These are phyloP conservation scores for Lordiphosa stackelbergi DNA, from an alignment of 1,140 invertebrate species.

Conservation along the genomic window DNA sequence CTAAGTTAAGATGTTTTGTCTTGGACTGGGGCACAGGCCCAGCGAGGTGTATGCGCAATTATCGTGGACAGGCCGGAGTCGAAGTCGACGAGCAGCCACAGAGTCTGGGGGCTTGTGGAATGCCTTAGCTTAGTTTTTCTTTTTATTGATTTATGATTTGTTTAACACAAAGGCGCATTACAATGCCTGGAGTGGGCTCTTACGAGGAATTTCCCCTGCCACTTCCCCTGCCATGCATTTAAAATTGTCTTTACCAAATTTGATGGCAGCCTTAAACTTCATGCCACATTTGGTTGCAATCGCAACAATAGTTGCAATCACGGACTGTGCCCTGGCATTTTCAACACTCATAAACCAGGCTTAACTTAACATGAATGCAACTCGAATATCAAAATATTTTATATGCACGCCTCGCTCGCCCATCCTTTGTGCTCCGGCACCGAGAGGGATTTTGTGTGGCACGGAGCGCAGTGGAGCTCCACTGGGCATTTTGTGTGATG, in stretches of 20 bases:
- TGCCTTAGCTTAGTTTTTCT: slow-evolving; percentile 69
- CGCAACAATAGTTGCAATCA: slow-evolving; percentile 73
- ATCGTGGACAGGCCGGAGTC: slow-evolving; percentile 42
- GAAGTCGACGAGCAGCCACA: slow-evolving; percentile 5
- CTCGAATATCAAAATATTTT: slow-evolving; percentile 74
- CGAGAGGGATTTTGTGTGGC: slow-evolving; percentile 32
- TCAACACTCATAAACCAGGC: slow-evolving; percentile 73
- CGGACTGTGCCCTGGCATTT: slow-evolving; percentile 43
- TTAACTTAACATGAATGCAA: slow-evolving; percentile 73
- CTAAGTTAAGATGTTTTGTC: slow-evolving; percentile 76
- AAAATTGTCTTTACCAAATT: slow-evolving; percentile 74
- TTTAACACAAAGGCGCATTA: slow-evolving; percentile 74
- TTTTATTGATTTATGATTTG: slow-evolving; percentile 75
- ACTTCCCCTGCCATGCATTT: slow-evolving; percentile 47
- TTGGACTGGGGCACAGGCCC: slow-evolving; percentile 33
- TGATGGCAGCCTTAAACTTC: slow-evolving; percentile 74
- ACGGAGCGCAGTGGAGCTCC: slow-evolving; percentile 3
- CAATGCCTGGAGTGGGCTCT: slow-evolving; percentile 59
- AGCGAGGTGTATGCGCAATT: slow-evolving; percentile 50
- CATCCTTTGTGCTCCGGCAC: slow-evolving; percentile 9
- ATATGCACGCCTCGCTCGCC: slow-evolving; percentile 38
- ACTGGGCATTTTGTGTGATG: slow-evolving; percentile 31
- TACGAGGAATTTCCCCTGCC: slow-evolving; percentile 54
- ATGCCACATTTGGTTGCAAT: slow-evolving; percentile 60
- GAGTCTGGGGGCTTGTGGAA: slow-evolving; percentile 35